Evolutionary conservation across 2,888 invertebrate genomes (phyloP).

Genomic region (Nemoura dubitans): DNA sequence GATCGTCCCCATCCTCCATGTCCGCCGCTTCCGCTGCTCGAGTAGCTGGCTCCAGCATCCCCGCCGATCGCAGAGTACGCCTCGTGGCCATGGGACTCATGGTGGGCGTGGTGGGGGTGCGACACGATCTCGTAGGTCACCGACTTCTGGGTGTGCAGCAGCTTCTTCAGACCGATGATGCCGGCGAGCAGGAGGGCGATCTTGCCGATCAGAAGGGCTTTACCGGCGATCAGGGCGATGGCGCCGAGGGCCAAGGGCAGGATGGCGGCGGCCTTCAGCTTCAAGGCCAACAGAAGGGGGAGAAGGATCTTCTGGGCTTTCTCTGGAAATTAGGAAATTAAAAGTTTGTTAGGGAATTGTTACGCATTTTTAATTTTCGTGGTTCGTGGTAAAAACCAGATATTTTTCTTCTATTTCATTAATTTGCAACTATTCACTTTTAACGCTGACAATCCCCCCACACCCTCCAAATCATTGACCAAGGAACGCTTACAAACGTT

Average conservation of each 20-base stretch:
- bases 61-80: constrained; percentile 63
- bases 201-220: constrained; percentile 85
- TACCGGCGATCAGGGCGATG: constrained; percentile 86
- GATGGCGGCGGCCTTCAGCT: constrained; percentile 80
- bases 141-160: constrained; percentile 79
- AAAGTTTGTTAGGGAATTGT: no score
- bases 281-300: constrained; percentile 77
- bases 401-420: no score
- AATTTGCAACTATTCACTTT: no score
- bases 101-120: constrained; percentile 82
- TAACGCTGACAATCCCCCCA: no score
- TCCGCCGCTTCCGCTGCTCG: constrained; percentile 67
- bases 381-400: no score
- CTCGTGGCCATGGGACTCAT: constrained; percentile 71
- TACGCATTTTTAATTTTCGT: no score
- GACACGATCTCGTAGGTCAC: constrained; percentile 89
- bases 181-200: constrained; percentile 84
- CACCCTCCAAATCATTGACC: no score
- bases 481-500: no score
- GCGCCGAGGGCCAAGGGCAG: constrained; percentile 81
- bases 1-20: constrained; percentile 79
- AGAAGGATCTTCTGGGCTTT: constrained; percentile 82
- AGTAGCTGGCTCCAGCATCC: constrained; percentile 62
- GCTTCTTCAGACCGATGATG: constrained; percentile 84
- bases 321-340: constrained; percentile 54